Percentiles rank a stretch among this genome's conserved stretches.
These are phyloP conservation scores for Actenoides lindsayi DNA, from an alignment of 2,113 vertebrate genomes.

Conservation along the genomic window DNA sequence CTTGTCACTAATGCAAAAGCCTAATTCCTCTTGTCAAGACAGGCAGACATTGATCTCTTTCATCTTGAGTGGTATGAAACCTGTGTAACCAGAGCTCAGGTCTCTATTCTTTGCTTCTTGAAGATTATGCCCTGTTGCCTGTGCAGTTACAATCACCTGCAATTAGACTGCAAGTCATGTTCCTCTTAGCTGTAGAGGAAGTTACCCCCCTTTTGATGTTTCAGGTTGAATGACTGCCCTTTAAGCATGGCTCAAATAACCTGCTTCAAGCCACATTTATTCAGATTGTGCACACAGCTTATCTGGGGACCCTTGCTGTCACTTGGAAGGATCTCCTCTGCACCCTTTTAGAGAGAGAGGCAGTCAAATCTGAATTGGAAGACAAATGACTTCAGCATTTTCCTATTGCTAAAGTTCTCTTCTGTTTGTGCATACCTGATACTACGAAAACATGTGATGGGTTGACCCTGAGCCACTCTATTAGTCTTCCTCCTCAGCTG, in stretches of 20 bases:
- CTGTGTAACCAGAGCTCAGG: slow-evolving; percentile 31
- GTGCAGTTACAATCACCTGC: neutral
- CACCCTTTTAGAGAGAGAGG: neutral
- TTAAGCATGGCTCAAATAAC: slow-evolving; percentile 11
- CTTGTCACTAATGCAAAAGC: slow-evolving; percentile 19
- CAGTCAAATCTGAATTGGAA: neutral
- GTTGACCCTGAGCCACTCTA: neutral
- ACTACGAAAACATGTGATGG: fast-evolving
- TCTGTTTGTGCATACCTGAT: neutral
- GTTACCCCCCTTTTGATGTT: slow-evolving; percentile 33
- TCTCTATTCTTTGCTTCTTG: neutral
- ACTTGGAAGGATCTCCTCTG: neutral
- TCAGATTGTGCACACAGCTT: neutral
- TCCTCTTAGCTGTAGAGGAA: neutral
- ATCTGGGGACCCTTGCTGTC: neutral
- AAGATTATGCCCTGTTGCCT: neutral
- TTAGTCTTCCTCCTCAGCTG: neutral
- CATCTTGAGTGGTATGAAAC: neutral
- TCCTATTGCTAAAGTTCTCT: neutral
- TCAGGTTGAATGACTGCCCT: neutral
- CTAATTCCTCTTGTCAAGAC: neutral
- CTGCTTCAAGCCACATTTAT: neutral
- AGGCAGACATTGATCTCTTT: slow-evolving; percentile 30
- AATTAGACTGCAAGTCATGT: slow-evolving; percentile 50
- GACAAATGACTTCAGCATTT: neutral